A percentile compares a stretch with the other conserved stretches of the same genome.
Conservation (phyloP, 2,888 invertebrate genomes). For the Petrophora chlorosata region DNA sequence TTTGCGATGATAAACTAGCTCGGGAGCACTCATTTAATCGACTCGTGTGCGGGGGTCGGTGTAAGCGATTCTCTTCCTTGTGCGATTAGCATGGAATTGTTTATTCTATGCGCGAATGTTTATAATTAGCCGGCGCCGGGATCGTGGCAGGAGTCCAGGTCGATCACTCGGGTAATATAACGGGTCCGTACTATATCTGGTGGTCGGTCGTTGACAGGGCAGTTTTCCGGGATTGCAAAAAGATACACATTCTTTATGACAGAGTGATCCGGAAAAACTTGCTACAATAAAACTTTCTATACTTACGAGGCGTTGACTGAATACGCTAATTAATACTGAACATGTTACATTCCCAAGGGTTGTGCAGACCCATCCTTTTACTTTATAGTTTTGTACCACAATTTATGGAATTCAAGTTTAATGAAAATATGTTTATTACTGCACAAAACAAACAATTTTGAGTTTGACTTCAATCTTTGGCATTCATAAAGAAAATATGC, state of each 20-base stretch:
- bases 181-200: constrained; percentile 74
- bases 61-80: constrained; percentile 61
- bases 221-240: constrained; percentile 47
- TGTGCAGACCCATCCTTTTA: too few relatives aligned
- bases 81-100: constrained; percentile 60
- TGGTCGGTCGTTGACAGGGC: constrained; percentile 75
- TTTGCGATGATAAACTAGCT: constrained; percentile 50
- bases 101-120: constrained; percentile 58
- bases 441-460: background rate
- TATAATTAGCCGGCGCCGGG: constrained; percentile 75
- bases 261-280: background rate
- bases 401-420: too few relatives aligned
- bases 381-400: too few relatives aligned
- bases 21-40: constrained; percentile 51
- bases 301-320: too few relatives aligned
- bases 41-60: constrained; percentile 36
- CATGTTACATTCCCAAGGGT: too few relatives aligned
- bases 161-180: constrained; percentile 77
- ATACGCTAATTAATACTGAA: too few relatives aligned
- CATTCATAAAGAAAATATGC: too few relatives aligned
- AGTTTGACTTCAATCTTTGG: constrained; percentile 1
- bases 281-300: too few relatives aligned
- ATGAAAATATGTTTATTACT: constrained; percentile 10
- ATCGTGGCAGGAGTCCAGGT: constrained; percentile 78
- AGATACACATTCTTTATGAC: background rate